Evolutionary conservation across 2,888 invertebrate genomes (phyloP).

Genomic region (Chromoteleia sp.): DNA sequence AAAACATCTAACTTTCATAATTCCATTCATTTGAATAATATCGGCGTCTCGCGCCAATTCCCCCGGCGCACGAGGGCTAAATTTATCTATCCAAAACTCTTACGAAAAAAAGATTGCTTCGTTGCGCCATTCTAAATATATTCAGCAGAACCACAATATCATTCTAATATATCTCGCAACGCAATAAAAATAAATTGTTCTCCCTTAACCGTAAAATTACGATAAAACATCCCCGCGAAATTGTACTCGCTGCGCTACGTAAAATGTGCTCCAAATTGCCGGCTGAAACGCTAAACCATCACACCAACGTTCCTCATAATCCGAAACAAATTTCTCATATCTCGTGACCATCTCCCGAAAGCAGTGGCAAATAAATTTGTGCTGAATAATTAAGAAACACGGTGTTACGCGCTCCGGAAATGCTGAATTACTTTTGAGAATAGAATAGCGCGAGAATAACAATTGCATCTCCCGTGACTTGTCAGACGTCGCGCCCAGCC

Average conservation of each 20-base stretch:
- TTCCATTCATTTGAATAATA: conserved; percentile 4
- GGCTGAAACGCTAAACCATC: conserved; percentile 19
- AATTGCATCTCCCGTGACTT: conserved; percentile 35
- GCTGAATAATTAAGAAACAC: conserved; percentile 39
- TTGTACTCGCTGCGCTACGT: conserved; percentile 23
- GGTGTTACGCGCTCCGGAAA: conserved; percentile 7
- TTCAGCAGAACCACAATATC: conserved; percentile 21
- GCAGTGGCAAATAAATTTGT: conserved; percentile 34
- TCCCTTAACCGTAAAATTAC: conserved; percentile 34
- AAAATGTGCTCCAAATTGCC: conserved; percentile 26
- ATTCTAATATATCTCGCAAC: conserved; percentile 26
- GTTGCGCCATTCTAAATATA: conserved; percentile 15
- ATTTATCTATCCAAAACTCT: conserved; percentile 9
- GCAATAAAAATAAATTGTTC: conserved; percentile 55
- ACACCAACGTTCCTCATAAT: conserved; percentile 17
- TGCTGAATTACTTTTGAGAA: conserved; percentile 15
- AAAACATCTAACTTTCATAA: neutral
- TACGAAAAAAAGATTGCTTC: conserved; percentile 5
- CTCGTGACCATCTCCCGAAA: conserved; percentile 4
- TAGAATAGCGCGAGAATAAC: conserved; percentile 11
- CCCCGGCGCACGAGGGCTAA: too few relatives aligned
- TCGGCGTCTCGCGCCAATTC: neutral
- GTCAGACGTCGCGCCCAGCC: conserved; percentile 21
- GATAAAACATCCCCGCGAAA: conserved; percentile 32
- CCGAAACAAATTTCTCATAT: conserved; percentile 48